Evolutionary conservation across 2,888 invertebrate species (phyloP).

Genomic region (Steromphala cineraria): DNA sequence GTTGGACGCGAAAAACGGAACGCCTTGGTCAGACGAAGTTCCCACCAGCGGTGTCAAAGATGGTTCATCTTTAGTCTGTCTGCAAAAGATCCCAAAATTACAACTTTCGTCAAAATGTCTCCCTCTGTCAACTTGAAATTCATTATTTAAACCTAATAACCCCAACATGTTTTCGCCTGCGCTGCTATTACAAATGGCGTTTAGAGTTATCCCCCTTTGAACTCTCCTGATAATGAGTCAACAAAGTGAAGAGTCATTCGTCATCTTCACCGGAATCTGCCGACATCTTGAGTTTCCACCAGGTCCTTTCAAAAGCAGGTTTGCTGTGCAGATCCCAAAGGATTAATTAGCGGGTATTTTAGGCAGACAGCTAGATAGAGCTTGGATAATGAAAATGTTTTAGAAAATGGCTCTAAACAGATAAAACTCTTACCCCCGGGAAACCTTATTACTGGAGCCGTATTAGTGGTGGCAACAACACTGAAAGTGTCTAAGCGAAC

Average conservation of each 20-base stretch:
- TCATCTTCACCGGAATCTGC: background rate
- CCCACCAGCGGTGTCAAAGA: background rate
- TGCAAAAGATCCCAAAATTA: background rate
- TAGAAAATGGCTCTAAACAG: background rate
- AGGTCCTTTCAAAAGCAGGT: background rate
- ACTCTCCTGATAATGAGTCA: background rate
- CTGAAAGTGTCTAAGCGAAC: background rate
- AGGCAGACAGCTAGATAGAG: background rate
- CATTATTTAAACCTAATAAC: background rate
- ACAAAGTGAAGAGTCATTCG: background rate
- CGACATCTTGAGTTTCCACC: background rate
- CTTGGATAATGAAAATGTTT: background rate
- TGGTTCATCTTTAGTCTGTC: background rate
- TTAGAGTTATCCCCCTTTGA: background rate
- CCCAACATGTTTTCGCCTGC: no score
- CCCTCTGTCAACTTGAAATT: background rate
- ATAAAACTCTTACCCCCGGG: background rate
- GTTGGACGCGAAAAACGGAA: background rate
- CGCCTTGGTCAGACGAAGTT: no score
- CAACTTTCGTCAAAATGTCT: background rate
- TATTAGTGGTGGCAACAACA: slow-evolving; percentile 3
- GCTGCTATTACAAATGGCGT: background rate
- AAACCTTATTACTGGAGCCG: background rate
- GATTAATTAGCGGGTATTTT: background rate
- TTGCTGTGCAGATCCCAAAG: background rate